Evolutionary conservation across 2,113 vertebrate species (phyloP).

Genomic region (Chaetops frenatus): DNA sequence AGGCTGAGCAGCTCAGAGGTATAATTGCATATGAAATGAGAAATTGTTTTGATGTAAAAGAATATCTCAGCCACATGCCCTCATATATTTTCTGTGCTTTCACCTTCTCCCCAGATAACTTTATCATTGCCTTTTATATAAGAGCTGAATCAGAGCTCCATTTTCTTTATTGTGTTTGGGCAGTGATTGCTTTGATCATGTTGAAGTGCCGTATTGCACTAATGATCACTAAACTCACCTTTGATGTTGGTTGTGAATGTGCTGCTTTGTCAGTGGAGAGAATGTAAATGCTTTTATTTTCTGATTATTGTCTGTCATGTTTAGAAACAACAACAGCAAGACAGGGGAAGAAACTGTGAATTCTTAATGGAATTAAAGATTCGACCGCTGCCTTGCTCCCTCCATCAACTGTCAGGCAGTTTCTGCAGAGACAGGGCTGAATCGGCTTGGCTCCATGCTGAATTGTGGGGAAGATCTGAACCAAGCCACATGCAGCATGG

Average conservation of each 20-base stretch:
- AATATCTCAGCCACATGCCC: background rate
- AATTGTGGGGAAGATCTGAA: background rate
- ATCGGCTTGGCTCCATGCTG: background rate
- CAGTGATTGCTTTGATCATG: constrained; percentile 14
- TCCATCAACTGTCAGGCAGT: background rate
- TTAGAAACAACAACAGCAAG: constrained; percentile 7
- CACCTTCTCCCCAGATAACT: background rate
- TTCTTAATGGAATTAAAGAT: background rate
- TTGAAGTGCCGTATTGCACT: background rate
- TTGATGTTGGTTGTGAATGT: constrained; percentile 22
- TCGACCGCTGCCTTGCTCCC: background rate
- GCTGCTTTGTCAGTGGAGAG: background rate
- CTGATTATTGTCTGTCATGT: constrained; percentile 15
- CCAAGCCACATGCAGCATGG: background rate
- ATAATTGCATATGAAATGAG: constrained; percentile 11
- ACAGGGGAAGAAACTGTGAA: background rate
- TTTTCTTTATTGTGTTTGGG: background rate
- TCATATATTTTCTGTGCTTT: background rate
- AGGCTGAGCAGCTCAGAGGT: background rate
- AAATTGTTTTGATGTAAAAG: constrained; percentile 4
- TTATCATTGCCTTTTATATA: constrained; percentile 8
- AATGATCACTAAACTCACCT: background rate
- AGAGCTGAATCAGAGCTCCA: background rate
- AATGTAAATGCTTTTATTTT: constrained; percentile 35
- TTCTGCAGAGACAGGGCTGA: background rate